phyloP scores from a whole-genome alignment of 2,797 vertebrate genomes.

The Gila robusta region DNA sequence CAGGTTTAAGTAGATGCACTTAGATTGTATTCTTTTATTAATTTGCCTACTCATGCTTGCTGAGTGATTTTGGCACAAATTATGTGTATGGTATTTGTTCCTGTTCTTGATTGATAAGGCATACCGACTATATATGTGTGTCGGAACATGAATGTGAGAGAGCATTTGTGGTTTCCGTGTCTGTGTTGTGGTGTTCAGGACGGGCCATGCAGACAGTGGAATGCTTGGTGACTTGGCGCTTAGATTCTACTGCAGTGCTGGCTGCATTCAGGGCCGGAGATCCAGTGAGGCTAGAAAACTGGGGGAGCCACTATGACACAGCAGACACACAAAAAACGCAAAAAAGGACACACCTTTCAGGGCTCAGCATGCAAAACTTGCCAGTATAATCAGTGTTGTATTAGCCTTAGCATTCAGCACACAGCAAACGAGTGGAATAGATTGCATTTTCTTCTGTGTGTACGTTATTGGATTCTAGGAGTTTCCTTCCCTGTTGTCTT shows the following conservation, averaged over 20 bases:
- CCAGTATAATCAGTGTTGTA: neutral
- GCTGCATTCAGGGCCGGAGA: constrained; percentile 24
- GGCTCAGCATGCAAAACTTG: neutral
- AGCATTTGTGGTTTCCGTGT: constrained; percentile 38
- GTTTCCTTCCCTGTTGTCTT: constrained; percentile 16
- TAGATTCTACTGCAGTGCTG: constrained; percentile 55
- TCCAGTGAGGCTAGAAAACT: constrained; percentile 20
- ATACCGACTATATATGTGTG: neutral
- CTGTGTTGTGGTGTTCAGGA: constrained; percentile 45
- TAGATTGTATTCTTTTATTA: neutral
- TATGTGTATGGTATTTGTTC: neutral
- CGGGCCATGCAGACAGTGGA: constrained; percentile 42
- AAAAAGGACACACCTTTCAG: constrained; percentile 26
- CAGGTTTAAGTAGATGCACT: neutral
- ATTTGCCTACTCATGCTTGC: neutral
- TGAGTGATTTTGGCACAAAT: neutral
- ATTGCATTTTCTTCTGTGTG: constrained; percentile 5
- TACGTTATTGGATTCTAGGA: neutral
- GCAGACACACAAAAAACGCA: constrained; percentile 33
- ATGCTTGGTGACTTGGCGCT: constrained; percentile 53
- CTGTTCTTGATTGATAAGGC: neutral
- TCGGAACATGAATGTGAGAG: constrained; percentile 16
- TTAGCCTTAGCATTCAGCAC: constrained; percentile 10
- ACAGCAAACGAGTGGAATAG: neutral
- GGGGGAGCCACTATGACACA: constrained; percentile 42